Percentiles rank a stretch among this genome's conserved stretches.
phyloP scores from a whole-genome alignment of 2,113 vertebrate species.

The Sander vitreus region DNA sequence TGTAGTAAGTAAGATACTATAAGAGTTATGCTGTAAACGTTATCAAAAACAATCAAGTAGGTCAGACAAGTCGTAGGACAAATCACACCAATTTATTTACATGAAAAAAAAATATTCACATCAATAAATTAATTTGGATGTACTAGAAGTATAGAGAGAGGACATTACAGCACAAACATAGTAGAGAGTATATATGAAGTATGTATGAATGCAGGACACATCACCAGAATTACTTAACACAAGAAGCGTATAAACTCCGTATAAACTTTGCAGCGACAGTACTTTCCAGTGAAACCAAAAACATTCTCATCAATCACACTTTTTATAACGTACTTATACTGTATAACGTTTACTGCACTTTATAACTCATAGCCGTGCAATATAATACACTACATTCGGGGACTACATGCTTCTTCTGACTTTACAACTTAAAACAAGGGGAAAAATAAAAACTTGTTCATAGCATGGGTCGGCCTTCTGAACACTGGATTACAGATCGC shows the following conservation, averaged over 20 bases:
- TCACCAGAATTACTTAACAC: conserved; percentile 44
- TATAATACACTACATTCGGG: conserved; percentile 14
- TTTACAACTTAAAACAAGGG: not conserved
- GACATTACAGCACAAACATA: conserved; percentile 14
- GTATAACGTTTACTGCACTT: conserved; percentile 4
- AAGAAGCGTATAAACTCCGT: conserved; percentile 25
- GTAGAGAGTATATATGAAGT: conserved; percentile 31
- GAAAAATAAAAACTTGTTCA: not conserved
- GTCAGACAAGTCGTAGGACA: conserved; percentile 44
- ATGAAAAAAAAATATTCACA: conserved; percentile 50
- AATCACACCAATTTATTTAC: conserved; percentile 49
- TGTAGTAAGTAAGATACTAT: conserved; percentile 23
- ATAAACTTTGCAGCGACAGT: conserved; percentile 5
- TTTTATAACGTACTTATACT: not conserved
- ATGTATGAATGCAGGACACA: conserved; percentile 23
- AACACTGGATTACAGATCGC: not conserved
- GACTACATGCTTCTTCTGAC: conserved; percentile 38
- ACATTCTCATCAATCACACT: not conserved
- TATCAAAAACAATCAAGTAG: conserved; percentile 65
- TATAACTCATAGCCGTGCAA: conserved; percentile 31
- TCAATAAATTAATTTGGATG: conserved; percentile 69
- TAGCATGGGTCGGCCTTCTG: conserved; percentile 6
- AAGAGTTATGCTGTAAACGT: conserved; percentile 60
- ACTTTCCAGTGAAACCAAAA: conserved; percentile 21
- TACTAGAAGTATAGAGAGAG: conserved; percentile 32